Base-by-base conservation (phyloP, 2,888 invertebrate species). In the Noctua comes region DNA sequence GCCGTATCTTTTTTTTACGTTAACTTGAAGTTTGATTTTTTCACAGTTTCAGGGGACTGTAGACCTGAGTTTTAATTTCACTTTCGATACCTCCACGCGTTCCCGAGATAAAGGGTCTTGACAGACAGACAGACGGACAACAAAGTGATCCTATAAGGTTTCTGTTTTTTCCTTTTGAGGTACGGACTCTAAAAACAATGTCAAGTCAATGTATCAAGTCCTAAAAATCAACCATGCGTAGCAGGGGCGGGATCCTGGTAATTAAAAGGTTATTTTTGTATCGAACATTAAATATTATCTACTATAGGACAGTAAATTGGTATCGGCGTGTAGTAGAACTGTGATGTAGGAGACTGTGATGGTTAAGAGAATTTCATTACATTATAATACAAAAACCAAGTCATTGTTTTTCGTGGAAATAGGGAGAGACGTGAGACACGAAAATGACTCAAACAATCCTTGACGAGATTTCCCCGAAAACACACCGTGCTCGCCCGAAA, bases 381-480 rank as follows among this genome's bases (percentile, higher is more conserved):
- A 59, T 21, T n/a, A 31, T 48, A 46, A 65, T 24, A 18, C 18
- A 27, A 57, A 1, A 27, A 1, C 10, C 31, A 43, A 62, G 68
- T 66, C 7, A 36, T 21, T 31, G 48, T 68, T 48, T n/a, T 64
- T 57, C 43, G 2, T 27, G 8, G 11, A 70, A 65, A 65, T 64
- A 7, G 21, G 31, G 5, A 21, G 18, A 21, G 31, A 57, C 65
- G 16, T 31, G 16, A 46, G 1, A 62, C 40, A 18, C 31, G 31
- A 68, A 82, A 69, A 57, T 69, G 36, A 65, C 51, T 68, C 5
- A 31, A n/a, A 64, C 6, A 57, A 68, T 40, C 21, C 62, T 13
- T 36, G 27, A 40, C 16, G 46, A 68, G 36, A 68, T 54, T 64
- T 78, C 24, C 10, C 16, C 8, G 48, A 84, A 73, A 74, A 54